A percentile compares a stretch with the other conserved stretches of the same genome.
Conservation (phyloP, 2,888 invertebrate genomes). For the Tryphoninae sp. region DNA sequence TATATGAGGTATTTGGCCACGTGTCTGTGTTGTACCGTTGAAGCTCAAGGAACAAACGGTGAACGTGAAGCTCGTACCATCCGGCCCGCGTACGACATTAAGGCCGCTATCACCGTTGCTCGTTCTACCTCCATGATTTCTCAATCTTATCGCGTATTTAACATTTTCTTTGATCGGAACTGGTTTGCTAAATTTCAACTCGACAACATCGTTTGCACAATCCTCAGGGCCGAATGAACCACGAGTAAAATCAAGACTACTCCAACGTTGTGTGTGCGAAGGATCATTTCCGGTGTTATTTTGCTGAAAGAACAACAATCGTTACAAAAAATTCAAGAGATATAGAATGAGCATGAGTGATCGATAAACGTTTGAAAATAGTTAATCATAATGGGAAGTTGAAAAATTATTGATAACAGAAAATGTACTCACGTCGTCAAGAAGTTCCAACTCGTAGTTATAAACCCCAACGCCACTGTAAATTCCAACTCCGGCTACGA, state of each 20-base stretch:
- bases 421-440: constrained; percentile 87
- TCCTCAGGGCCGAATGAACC: constrained; percentile 93
- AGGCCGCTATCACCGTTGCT: constrained; percentile 97
- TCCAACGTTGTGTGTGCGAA: constrained; percentile 91
- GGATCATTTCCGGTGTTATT: constrained; percentile 83
- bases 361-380: not conserved
- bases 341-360: not conserved
- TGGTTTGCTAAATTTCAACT: constrained; percentile 94
- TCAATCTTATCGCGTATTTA: constrained; percentile 93
- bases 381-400: not conserved
- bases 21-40: constrained; percentile 94
- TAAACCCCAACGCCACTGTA: constrained; percentile 95
- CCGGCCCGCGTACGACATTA: constrained; percentile 93
- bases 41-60: constrained; percentile 95
- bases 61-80: constrained; percentile 95
- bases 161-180: constrained; percentile 93
- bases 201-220: constrained; percentile 93
- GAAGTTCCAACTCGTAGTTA: constrained; percentile 94
- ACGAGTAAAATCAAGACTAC: constrained; percentile 91
- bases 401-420: constrained; percentile 5
- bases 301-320: constrained; percentile 67
- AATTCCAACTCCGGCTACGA: constrained; percentile 93
- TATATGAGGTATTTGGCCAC: constrained; percentile 97
- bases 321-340: not conserved
- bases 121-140: constrained; percentile 95